Evolutionary conservation across 2,113 vertebrate genomes (phyloP), one percentile per base, ranked within the genome.

Genomic region (Paedocypris sp.): DNA sequence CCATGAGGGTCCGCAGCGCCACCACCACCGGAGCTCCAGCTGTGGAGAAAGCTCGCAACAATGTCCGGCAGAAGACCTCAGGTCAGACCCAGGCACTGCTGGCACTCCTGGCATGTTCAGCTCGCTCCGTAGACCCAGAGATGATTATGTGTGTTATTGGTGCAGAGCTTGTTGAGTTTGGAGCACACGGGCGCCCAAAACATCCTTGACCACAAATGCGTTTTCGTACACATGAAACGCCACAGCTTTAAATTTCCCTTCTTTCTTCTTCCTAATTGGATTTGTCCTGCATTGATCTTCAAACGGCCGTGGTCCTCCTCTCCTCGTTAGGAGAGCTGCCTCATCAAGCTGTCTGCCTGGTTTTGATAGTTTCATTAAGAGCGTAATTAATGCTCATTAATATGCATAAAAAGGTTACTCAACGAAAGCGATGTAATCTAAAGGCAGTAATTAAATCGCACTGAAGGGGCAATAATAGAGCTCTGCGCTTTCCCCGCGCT

Each of bases 1-100:
- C 93, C 0, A 97, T 99, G 95, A 85, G 95, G 57, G 90, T 93
- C 57, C 83, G 95, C 66, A 97, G 93, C 9, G 95, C 95, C 41
- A 99, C 95, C 2, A 99, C 95, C 1, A 97, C 95, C 4, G 95
- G 95, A 70, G 90, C 92, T 5, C 93, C 93, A 0, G 92, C 91
- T 41, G 91, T 93, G 23, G 95, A 99, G 74, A 99, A 93, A 60
- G 93, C 95, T 9, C 93, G 91, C 41, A 94, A 91, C 75, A 87
- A 79, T 1, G 91, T 98, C 60, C 86, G 93, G 22, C 93, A 98
- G 72, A 97, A 94, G 77, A 89, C 94, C 53, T 90, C 91, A 49
- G 95, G 94, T 99, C 22, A 81, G 82, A 16, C 13, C 10, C 11
- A 1, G 26, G 32, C 9, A 22, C 1, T 6, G 12, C 12, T 22